Evolutionary conservation across 2,888 invertebrate genomes (phyloP).

Genomic region (Strigamia maritima): DNA sequence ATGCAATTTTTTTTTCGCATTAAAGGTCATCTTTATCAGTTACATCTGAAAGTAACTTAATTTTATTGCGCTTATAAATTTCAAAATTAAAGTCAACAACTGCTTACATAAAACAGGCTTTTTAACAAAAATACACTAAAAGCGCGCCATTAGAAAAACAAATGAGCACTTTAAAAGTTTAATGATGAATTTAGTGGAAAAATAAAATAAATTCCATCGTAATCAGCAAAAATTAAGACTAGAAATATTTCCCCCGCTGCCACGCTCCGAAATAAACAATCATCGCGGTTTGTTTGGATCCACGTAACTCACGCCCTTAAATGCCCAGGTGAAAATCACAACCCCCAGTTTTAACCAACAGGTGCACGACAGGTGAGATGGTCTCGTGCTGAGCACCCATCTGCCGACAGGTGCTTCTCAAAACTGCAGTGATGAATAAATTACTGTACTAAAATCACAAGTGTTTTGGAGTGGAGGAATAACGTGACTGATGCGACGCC

Average conservation of each 20-base stretch:
- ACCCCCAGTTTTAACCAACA: slow-evolving; percentile 8
- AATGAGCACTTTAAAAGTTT: background rate
- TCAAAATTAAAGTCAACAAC: background rate
- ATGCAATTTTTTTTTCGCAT: background rate
- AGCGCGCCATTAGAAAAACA: background rate
- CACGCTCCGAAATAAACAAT: background rate
- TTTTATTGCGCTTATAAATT: background rate
- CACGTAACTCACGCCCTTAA: background rate
- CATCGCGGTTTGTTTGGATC: background rate
- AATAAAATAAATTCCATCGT: background rate
- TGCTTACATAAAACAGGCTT: background rate
- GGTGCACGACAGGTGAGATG: slow-evolving; percentile 15
- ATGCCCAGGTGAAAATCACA: slow-evolving; percentile 7
- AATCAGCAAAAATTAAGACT: background rate
- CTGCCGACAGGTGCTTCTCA: slow-evolving; percentile 24
- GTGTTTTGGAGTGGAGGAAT: background rate
- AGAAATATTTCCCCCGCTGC: background rate
- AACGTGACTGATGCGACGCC: background rate
- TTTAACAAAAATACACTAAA: background rate
- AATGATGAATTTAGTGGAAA: background rate
- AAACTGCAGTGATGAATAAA: slow-evolving; percentile 6
- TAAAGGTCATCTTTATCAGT: slow-evolving; percentile 1
- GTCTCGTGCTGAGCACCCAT: slow-evolving; percentile 18
- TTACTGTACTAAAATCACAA: background rate
- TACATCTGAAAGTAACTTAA: background rate